A percentile compares a stretch with the other conserved stretches of the same genome.
Conservation (phyloP, 2,113 vertebrate species). For the Poeciliopsis occidentalis region DNA sequence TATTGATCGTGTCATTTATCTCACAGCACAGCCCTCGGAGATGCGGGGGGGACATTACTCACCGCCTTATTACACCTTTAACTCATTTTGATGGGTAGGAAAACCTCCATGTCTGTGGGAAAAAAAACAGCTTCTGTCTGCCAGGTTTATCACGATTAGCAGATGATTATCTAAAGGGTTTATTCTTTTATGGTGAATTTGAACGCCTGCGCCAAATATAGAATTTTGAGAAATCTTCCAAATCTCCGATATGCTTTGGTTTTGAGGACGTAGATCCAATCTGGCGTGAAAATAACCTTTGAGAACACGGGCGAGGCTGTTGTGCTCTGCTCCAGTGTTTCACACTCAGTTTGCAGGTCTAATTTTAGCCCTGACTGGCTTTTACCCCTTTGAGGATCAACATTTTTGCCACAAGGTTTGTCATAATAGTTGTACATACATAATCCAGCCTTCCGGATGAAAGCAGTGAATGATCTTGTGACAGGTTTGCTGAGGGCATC, state of each 20-base stretch:
- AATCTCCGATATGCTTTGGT: not conserved
- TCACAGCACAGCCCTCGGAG: slow-evolving; percentile 7
- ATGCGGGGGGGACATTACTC: not conserved
- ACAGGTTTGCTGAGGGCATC: not conserved
- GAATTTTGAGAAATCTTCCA: not conserved
- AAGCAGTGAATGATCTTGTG: not conserved
- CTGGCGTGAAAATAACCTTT: slow-evolving; percentile 34
- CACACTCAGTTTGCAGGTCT: slow-evolving; percentile 54
- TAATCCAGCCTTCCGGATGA: slow-evolving; percentile 30
- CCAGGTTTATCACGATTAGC: not conserved
- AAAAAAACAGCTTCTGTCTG: not conserved
- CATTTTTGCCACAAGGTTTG: slow-evolving; percentile 47
- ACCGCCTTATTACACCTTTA: not conserved
- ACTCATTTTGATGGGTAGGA: not conserved
- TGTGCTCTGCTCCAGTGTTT: slow-evolving; percentile 38
- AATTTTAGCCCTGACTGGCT: slow-evolving; percentile 55
- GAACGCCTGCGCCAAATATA: not conserved
- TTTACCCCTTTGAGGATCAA: slow-evolving; percentile 35
- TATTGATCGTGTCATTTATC: slow-evolving; percentile 46
- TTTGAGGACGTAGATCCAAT: slow-evolving; percentile 3
- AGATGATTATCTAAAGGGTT: not conserved
- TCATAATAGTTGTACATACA: not conserved
- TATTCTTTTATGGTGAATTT: not conserved
- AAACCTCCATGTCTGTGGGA: not conserved
- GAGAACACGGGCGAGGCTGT: slow-evolving; percentile 19